Conservation (phyloP, 2,797 vertebrate species). For the Rhinichthys osculus region DNA sequence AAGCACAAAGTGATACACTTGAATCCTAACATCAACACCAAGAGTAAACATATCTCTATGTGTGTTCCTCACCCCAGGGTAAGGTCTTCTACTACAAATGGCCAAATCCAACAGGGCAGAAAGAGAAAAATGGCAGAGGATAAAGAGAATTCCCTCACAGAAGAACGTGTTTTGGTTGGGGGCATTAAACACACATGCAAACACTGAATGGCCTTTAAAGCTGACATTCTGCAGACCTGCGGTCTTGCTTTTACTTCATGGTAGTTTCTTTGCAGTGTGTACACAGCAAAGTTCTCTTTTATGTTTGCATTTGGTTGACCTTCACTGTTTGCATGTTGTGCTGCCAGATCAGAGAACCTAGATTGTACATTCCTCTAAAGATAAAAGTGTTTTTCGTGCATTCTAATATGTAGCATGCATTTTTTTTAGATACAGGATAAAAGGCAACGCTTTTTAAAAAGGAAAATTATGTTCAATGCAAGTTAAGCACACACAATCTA, state of each 20-base stretch:
- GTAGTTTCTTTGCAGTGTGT: slow-evolving; percentile 72
- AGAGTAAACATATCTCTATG: slow-evolving; percentile 60
- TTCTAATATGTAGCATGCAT: not conserved
- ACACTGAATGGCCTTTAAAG: slow-evolving; percentile 58
- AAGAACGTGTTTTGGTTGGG: slow-evolving; percentile 57
- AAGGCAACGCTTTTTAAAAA: not conserved
- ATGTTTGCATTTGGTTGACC: slow-evolving; percentile 75
- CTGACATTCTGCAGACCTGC: slow-evolving; percentile 57
- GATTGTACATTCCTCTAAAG: not conserved
- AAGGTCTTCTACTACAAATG: slow-evolving; percentile 80
- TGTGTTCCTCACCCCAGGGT: slow-evolving; percentile 77
- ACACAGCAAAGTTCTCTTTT: slow-evolving; percentile 76
- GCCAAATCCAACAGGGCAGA: slow-evolving; percentile 77
- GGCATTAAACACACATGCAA: slow-evolving; percentile 54
- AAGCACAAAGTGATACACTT: slow-evolving; percentile 44
- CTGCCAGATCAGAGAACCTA: slow-evolving; percentile 67
- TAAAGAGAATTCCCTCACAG: slow-evolving; percentile 79
- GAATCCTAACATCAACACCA: slow-evolving; percentile 57
- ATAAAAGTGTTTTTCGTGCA: not conserved
- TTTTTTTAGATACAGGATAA: not conserved
- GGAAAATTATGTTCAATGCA: not conserved
- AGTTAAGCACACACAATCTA: not conserved
- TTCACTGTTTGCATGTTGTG: slow-evolving; percentile 58
- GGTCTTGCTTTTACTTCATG: slow-evolving; percentile 73
- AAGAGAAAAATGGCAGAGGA: slow-evolving; percentile 83